A percentile compares a stretch with the other conserved stretches of the same genome.
These are phyloP conservation scores for Cuniculus paca DNA, from an alignment of 2,797 vertebrate species.

Conservation along the genomic window DNA sequence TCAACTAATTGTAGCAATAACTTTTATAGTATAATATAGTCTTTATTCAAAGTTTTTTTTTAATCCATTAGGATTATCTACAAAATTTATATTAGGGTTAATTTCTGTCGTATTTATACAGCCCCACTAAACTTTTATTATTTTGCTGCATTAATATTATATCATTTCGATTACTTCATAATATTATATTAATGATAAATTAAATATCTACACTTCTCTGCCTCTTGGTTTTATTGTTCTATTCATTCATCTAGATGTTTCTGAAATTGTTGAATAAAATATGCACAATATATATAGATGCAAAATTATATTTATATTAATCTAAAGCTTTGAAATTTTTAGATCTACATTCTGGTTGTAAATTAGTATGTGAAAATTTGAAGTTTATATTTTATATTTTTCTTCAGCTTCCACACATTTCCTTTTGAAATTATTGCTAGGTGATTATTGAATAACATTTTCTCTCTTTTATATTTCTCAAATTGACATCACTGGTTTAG, in stretches of 20 bases:
- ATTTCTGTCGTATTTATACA: neutral
- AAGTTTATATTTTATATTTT: conserved; percentile 41
- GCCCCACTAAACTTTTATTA: neutral
- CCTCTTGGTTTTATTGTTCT: neutral
- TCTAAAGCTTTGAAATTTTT: neutral
- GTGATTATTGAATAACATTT: neutral
- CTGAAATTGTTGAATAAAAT: neutral
- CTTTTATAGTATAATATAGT: neutral
- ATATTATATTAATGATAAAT: neutral
- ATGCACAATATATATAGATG: neutral
- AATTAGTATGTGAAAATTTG: neutral
- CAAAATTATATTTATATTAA: neutral
- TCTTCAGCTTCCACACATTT: neutral
- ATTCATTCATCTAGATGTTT: neutral
- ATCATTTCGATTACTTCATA: neutral
- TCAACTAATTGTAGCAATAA: neutral
- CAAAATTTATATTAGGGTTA: neutral
- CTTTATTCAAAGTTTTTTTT: neutral
- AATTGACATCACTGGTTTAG: neutral
- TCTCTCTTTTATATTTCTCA: conserved; percentile 14
- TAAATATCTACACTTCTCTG: neutral
- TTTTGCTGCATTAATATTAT: neutral
- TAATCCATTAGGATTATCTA: neutral
- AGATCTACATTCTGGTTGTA: neutral
- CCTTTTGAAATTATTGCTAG: neutral